phyloP scores from a whole-genome alignment of 2,888 invertebrate species.

The Nymphalis c-album region DNA sequence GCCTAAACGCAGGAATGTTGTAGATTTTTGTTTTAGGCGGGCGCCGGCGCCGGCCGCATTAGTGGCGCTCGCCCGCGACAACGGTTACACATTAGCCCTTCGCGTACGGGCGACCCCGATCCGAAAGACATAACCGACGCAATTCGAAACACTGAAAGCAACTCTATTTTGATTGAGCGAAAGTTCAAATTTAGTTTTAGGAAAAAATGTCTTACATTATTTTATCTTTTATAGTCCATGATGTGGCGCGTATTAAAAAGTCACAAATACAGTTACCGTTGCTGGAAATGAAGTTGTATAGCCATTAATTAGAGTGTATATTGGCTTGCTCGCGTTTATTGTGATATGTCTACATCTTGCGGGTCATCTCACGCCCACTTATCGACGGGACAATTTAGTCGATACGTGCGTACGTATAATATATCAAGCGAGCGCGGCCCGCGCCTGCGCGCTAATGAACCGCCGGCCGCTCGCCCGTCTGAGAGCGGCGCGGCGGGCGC shows the following conservation, averaged over 20 bases:
- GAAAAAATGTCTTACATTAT: not conserved
- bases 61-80: conserved; percentile 60
- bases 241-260: conserved; percentile 2
- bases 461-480: conserved; percentile 4
- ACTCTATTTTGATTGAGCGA: not conserved
- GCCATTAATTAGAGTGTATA: conserved; percentile 18
- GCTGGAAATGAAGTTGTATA: conserved; percentile 13
- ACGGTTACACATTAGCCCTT: conserved; percentile 69
- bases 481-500: conserved; percentile 3
- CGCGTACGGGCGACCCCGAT: conserved; percentile 55
- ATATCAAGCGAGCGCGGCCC: conserved; percentile 53
- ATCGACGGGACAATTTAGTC: conserved; percentile 70
- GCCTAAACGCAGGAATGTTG: conserved; percentile 76
- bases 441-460: conserved; percentile 38
- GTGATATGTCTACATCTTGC: conserved; percentile 21
- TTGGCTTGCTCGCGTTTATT: conserved; percentile 1
- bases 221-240: not conserved
- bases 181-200: too few species aligned
- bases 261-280: conserved; percentile 3
- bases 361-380: conserved; percentile 68
- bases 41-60: conserved; percentile 80
- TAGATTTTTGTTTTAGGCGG: conserved; percentile 70
- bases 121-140: conserved; percentile 18
- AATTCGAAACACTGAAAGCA: not conserved
- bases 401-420: conserved; percentile 67